phyloP scores from a whole-genome alignment of 2,888 invertebrate species.

The Apotomis betuletana region DNA sequence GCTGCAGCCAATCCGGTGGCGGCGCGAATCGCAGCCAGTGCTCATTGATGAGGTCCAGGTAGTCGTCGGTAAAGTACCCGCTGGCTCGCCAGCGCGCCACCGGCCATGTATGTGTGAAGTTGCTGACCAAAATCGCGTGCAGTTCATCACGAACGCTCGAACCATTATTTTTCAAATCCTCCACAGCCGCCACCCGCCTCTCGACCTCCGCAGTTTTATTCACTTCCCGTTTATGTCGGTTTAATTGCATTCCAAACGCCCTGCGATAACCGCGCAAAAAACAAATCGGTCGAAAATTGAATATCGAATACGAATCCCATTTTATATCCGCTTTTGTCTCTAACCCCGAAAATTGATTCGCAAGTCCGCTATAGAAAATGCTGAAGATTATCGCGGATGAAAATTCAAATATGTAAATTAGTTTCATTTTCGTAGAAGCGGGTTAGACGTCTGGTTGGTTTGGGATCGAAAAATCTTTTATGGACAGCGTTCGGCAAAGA shows the following conservation, averaged over 20 bases:
- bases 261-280: conserved; percentile 21
- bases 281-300: conserved; percentile 18
- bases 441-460: conserved; percentile 62
- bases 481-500: conserved; percentile 21
- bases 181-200: conserved; percentile 5
- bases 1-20: conserved; percentile 82
- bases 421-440: conserved; percentile 58
- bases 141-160: conserved; percentile 49
- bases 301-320: conserved; percentile 15
- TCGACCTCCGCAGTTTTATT: conserved; percentile 19
- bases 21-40: conserved; percentile 89
- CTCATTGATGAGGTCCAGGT: conserved; percentile 84
- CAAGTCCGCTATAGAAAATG: conserved; percentile 54
- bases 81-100: conserved; percentile 77
- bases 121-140: conserved; percentile 60
- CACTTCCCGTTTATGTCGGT: conserved; percentile 24
- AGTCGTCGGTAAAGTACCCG: conserved; percentile 84
- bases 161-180: conserved; percentile 44
- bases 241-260: conserved; percentile 25
- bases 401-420: conserved; percentile 53
- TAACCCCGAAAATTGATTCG: conserved; percentile 43
- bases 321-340: conserved; percentile 38
- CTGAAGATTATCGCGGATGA: conserved; percentile 52
- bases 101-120: conserved; percentile 73
- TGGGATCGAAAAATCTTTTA: conserved; percentile 60